Base-by-base conservation (phyloP, 1,140 invertebrate species). In the Andrena cerasifolii region DNA sequence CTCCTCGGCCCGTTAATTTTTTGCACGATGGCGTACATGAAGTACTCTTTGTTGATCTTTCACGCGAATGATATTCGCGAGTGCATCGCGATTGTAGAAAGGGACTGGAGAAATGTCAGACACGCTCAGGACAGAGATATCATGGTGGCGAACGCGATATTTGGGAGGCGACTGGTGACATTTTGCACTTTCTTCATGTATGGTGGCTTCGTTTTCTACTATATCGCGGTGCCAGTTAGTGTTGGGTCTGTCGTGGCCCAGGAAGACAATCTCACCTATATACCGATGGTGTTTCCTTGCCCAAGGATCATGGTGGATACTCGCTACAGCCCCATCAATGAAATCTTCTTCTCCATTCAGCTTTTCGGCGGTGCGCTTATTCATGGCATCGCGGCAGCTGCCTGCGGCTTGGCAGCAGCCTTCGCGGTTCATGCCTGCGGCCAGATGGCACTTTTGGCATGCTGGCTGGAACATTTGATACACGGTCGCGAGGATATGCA, bases 341-440 rank as follows among this genome's bases (percentile, higher is more conserved):
- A 84, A 71, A 82, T 87, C 14, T 43, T 87, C 0, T 87, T 80
- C n/a, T 4, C 71, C 1, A 26, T 86, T 8, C 85, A 88, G 26
- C 61, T 78, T n/a, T 0, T 83, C 1, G 70, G 53, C 0, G 85
- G 85, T 2, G 76, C 79, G 8, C 40, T 86, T 0, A 8, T 65
- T 3, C 86, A 89, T 49, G 79, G 78, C 0, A 40, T 87, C 0
- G 51, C 73, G 0, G 31, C 85, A 3, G 83, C 45, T 0, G 54
- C 79, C 1, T 89, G 87, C 63, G 79, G 78, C 26, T 45, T 90
- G 8, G 83, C 75, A 0, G 86, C 86, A 3, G 31, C 83, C 3
- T 83, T 90, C 36, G 85, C 85, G 0, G 75, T 82, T 5, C 89
- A 90, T 58, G 75, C 66, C 10, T 89, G 86, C 36, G 88, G 85